These are phyloP conservation scores for Desoria tigrina DNA, from an alignment of 2,888 invertebrate species.

Conservation along the genomic window DNA sequence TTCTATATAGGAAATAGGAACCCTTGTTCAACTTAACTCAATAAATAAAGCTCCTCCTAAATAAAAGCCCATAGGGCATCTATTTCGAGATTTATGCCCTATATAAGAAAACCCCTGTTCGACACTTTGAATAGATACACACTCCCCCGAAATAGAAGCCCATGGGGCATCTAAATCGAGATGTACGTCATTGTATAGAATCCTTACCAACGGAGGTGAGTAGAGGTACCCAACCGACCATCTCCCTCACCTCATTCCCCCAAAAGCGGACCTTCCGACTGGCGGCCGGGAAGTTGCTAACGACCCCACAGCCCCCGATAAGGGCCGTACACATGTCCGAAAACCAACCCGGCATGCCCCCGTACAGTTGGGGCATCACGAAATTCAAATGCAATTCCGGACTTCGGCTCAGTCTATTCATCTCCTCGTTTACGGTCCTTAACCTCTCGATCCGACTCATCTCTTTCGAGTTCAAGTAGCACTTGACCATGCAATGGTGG, in stretches of 20 bases:
- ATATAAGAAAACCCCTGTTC: no score
- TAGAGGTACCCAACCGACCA: constrained; percentile 47
- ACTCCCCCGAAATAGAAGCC: no score
- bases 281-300: constrained; percentile 46
- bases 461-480: constrained; percentile 24
- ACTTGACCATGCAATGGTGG: constrained; percentile 37
- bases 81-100: no score
- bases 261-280: constrained; percentile 31
- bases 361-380: constrained; percentile 40
- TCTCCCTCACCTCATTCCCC: constrained; percentile 43
- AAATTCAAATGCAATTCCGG: constrained; percentile 40
- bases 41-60: not conserved
- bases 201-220: constrained; percentile 37
- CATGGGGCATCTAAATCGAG: no score
- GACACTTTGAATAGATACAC: no score
- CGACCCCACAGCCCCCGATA: constrained; percentile 39
- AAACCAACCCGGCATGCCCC: constrained; percentile 37
- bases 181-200: no score
- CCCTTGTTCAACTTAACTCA: not conserved
- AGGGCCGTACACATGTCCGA: constrained; percentile 36
- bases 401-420: constrained; percentile 30
- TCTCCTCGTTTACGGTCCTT: constrained; percentile 19
- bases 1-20: no score
- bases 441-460: constrained; percentile 27
- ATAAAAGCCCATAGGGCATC: no score